Evolutionary conservation across 2,113 vertebrate genomes (phyloP).

Genomic region (Salvelinus sp.): DNA sequence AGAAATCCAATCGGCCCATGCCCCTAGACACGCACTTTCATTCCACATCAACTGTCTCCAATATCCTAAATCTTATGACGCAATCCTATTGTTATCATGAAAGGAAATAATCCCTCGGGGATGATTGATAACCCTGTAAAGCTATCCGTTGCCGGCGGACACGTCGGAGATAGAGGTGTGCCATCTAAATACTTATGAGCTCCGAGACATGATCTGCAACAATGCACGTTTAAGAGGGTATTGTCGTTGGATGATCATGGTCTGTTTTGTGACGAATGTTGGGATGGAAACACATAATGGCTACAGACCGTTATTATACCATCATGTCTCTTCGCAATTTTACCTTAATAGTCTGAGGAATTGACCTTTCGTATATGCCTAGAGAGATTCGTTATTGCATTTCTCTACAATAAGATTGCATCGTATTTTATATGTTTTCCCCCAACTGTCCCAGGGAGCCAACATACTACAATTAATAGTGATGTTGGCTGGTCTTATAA

Average conservation of each 20-base stretch:
- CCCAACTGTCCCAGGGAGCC: conserved; percentile 55
- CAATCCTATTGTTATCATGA: conserved; percentile 29
- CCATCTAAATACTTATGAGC: conserved; percentile 7
- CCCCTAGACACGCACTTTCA: background rate
- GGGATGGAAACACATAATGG: no score
- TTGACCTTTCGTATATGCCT: conserved; percentile 63
- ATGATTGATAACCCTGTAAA: conserved; percentile 50
- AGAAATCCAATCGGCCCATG: conserved; percentile 13
- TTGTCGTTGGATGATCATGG: background rate
- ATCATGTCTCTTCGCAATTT: conserved; percentile 58
- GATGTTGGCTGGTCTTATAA: conserved; percentile 50
- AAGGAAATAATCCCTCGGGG: conserved; percentile 24
- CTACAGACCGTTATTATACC: conserved; percentile 6
- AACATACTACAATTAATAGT: conserved; percentile 58
- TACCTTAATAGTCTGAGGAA: conserved; percentile 62
- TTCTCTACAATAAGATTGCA: conserved; percentile 34
- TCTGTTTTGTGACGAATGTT: no score
- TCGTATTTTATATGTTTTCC: conserved; percentile 58
- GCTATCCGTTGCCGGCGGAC: conserved; percentile 32
- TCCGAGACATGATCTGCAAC: conserved; percentile 12
- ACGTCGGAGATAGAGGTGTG: conserved; percentile 24
- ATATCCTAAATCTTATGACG: conserved; percentile 28
- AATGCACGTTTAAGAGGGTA: conserved; percentile 1
- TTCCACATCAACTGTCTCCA: conserved; percentile 21
- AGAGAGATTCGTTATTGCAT: conserved; percentile 64